Percentiles rank a stretch among this genome's conserved stretches.
phyloP scores from a whole-genome alignment of 2,888 invertebrate genomes.

The Saturnia japonica region DNA sequence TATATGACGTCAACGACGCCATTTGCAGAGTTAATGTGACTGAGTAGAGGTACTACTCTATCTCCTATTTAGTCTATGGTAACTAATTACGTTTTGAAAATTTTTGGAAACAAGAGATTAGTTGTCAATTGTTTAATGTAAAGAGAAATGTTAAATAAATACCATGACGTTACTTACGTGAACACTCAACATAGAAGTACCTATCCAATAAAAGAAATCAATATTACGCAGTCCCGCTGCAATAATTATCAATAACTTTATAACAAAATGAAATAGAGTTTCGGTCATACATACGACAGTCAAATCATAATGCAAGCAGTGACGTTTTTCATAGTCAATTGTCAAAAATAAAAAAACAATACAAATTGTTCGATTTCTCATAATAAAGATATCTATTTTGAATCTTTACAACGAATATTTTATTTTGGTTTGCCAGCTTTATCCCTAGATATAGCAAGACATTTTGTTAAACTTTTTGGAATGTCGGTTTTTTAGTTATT shows the following conservation, averaged over 20 bases:
- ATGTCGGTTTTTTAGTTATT: background rate
- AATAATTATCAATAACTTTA: background rate
- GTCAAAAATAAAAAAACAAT: no score
- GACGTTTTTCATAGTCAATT: background rate
- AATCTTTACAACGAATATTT: background rate
- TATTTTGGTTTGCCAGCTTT: background rate
- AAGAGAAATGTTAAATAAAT: no score
- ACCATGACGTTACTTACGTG: background rate
- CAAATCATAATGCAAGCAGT: background rate
- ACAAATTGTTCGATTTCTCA: background rate
- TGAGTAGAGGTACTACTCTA: no score
- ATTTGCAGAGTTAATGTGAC: no score
- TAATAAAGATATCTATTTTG: background rate
- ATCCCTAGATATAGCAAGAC: no score
- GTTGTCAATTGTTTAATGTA: no score
- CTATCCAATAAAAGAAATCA: background rate
- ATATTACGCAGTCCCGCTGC: background rate
- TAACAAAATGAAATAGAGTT: background rate
- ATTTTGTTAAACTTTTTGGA: background rate
- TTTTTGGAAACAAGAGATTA: no score
- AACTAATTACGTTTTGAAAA: no score
- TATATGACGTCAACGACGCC: no score
- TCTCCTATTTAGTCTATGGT: no score
- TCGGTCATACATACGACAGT: background rate
- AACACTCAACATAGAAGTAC: background rate